phyloP scores from a whole-genome alignment of 2,797 vertebrate species.

The Poeciliopsis infans region DNA sequence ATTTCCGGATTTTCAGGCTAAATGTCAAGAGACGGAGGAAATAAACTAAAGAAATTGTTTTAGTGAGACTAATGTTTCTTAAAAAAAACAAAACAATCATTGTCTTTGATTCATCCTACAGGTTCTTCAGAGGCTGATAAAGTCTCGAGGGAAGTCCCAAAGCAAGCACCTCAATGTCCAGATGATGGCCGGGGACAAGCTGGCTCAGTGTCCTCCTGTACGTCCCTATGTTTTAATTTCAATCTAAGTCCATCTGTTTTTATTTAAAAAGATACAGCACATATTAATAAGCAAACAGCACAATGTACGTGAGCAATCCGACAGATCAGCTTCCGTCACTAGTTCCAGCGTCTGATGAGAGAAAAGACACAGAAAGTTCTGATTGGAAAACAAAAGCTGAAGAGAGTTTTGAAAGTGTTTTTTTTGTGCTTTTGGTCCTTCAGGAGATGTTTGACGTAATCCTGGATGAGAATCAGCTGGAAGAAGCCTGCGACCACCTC shows the following conservation, averaged over 20 bases:
- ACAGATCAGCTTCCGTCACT: background rate
- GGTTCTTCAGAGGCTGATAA: slow-evolving; percentile 94
- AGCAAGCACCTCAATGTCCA: slow-evolving; percentile 97
- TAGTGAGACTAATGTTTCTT: background rate
- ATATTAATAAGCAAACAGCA: background rate
- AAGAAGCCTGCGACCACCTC: slow-evolving; percentile 94
- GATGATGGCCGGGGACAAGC: slow-evolving; percentile 97
- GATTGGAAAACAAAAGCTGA: background rate
- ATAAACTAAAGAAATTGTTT: background rate
- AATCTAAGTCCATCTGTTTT: background rate
- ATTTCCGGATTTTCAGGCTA: background rate
- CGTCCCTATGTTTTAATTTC: slow-evolving; percentile 14
- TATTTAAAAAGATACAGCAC: background rate
- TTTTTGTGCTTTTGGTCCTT: slow-evolving; percentile 1
- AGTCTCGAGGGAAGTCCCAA: slow-evolving; percentile 95
- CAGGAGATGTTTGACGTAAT: slow-evolving; percentile 97
- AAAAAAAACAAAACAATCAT: background rate
- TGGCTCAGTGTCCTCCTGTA: slow-evolving; percentile 94
- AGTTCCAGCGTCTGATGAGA: background rate
- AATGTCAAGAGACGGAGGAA: background rate
- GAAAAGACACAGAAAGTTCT: background rate
- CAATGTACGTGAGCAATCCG: background rate
- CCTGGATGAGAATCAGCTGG: slow-evolving; percentile 96
- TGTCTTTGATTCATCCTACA: slow-evolving; percentile 48
- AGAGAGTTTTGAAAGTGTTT: background rate